Evolutionary conservation across 2,113 vertebrate species (phyloP).

Genomic region (Lipotes vexillifer): DNA sequence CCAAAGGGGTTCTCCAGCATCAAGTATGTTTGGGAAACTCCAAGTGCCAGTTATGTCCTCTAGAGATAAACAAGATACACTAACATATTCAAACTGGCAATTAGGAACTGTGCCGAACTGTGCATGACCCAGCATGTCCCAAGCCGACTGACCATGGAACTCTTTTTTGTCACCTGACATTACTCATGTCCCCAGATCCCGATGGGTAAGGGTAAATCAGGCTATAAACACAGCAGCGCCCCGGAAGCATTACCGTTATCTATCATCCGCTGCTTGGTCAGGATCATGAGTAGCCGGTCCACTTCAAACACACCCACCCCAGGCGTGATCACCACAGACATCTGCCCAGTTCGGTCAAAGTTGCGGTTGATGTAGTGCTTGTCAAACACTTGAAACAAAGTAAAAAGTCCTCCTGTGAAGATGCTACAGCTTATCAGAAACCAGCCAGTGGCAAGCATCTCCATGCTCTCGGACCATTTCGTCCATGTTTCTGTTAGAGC

Average conservation of each 20-base stretch:
- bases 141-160: not conserved
- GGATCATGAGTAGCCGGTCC: conserved; percentile 97
- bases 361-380: conserved; percentile 99
- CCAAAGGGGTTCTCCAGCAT: not conserved
- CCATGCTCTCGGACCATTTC: not conserved
- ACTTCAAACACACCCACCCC: conserved; percentile 97
- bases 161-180: not conserved
- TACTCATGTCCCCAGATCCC: not conserved
- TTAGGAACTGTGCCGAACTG: not conserved
- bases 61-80: not conserved
- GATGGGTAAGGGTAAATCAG: not conserved
- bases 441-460: not conserved
- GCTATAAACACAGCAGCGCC: not conserved
- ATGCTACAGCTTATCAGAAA: not conserved
- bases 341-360: conserved; percentile 97
- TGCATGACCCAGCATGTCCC: not conserved
- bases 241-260: conserved; percentile 88
- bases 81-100: not conserved
- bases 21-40: not conserved
- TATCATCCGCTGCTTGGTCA: conserved; percentile 99
- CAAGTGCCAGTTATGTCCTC: not conserved
- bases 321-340: conserved; percentile 98
- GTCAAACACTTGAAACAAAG: conserved; percentile 90
- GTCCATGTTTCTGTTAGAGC: not conserved
- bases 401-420: conserved; percentile 6